phyloP scores from a whole-genome alignment of 1,140 invertebrate species.

The Panagrolaimus sp. region DNA sequence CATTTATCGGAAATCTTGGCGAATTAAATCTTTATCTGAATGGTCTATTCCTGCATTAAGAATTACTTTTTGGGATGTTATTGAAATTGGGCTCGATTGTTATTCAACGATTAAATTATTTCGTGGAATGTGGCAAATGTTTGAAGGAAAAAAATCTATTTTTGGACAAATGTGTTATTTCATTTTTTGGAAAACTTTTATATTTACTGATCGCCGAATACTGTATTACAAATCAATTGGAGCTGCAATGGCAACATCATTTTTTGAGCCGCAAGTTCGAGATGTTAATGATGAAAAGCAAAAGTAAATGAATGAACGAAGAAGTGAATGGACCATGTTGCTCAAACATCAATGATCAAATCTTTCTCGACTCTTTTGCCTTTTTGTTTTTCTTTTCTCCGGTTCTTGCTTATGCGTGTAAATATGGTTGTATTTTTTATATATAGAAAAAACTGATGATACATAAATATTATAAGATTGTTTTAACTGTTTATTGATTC shows the following conservation, averaged over 20 bases:
- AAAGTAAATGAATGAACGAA: no score
- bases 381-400: no score
- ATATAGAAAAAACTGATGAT: no score
- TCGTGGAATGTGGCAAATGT: conserved; percentile 17
- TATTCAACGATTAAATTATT: conserved; percentile 37
- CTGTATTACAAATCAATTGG: conserved; percentile 26
- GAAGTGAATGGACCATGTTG: no score
- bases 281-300: no score
- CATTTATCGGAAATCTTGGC: conserved; percentile 26
- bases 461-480: no score
- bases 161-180: conserved; percentile 34
- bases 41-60: conserved; percentile 27
- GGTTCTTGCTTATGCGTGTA: no score
- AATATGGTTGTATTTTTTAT: no score
- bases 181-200: conserved; percentile 43
- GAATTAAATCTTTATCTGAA: conserved; percentile 20
- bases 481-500: no score
- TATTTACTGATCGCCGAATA: conserved; percentile 30
- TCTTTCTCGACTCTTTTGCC: no score
- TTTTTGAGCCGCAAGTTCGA: not conserved
- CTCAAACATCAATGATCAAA: no score
- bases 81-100: conserved; percentile 36
- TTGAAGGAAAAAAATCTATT: conserved; percentile 28
- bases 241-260: not conserved
- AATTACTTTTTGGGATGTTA: conserved; percentile 26